A percentile compares a stretch with the other conserved stretches of the same genome.
These are phyloP conservation scores for Brachionus plicatilis DNA, from an alignment of 1,140 invertebrate genomes.

Conservation along the genomic window DNA sequence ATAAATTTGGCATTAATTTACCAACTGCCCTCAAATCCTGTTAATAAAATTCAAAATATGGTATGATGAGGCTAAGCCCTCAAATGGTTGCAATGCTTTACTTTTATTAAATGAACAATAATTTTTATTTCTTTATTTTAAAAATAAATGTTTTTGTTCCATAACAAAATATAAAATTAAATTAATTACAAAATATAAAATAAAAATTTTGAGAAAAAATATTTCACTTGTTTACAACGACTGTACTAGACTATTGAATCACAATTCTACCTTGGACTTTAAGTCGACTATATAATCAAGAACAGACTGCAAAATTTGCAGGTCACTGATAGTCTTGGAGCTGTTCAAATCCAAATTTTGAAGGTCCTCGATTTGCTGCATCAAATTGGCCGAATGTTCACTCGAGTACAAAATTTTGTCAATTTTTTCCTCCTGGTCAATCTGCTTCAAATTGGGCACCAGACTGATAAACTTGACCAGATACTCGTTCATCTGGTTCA, in stretches of 20 bases:
- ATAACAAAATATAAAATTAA: not conserved
- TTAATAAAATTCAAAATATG: no score
- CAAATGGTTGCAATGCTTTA: not conserved
- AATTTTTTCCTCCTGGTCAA: conserved; percentile 28
- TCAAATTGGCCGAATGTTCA: not conserved
- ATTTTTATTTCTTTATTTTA: not conserved
- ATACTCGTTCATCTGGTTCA: conserved; percentile 1
- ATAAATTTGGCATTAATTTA: no score
- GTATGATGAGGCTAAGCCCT: no score
- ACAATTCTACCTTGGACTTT: not conserved
- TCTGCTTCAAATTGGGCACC: conserved; percentile 34
- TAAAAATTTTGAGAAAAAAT: not conserved
- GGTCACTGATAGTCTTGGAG: conserved; percentile 7
- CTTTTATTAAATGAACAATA: not conserved
- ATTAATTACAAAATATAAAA: conserved; percentile 20
- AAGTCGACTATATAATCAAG: not conserved
- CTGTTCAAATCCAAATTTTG: not conserved
- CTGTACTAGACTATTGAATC: not conserved
- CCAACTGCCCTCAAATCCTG: no score
- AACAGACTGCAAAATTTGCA: conserved; percentile 21
- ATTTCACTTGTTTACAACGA: not conserved
- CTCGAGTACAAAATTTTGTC: conserved; percentile 11
- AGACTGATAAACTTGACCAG: not conserved
- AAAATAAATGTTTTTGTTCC: not conserved
- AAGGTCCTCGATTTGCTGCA: not conserved